A percentile compares a stretch with the other conserved stretches of the same genome.
These are phyloP conservation scores for Monopis laevigella DNA, from an alignment of 2,888 invertebrate genomes.

Conservation along the genomic window DNA sequence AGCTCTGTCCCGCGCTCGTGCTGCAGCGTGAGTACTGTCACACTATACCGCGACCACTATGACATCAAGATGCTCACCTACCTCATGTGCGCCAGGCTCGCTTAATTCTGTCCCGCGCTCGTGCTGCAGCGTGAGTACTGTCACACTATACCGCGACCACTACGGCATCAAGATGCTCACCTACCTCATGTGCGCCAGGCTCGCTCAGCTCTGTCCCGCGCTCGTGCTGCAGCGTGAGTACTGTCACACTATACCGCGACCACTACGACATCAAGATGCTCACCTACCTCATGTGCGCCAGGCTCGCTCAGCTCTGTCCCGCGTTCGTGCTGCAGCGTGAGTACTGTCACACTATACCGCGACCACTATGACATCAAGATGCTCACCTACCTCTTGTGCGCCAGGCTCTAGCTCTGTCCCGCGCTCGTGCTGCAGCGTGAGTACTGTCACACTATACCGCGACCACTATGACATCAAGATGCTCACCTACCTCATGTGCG, in stretches of 20 bases:
- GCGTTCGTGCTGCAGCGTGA: slow-evolving; percentile 92
- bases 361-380: slow-evolving; percentile 97
- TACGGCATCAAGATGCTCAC: slow-evolving; percentile 98
- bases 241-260: slow-evolving; percentile 64
- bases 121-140: slow-evolving; percentile 84
- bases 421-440: slow-evolving; percentile 92
- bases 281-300: slow-evolving; percentile 96
- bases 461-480: too few relatives aligned
- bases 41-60: slow-evolving; percentile 81
- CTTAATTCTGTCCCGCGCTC: slow-evolving; percentile 92
- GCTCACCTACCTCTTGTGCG: slow-evolving; percentile 98
- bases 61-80: slow-evolving; percentile 99
- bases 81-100: slow-evolving; percentile 95
- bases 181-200: slow-evolving; percentile 95
- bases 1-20: slow-evolving; percentile 93
- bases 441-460: slow-evolving; percentile 30
- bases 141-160: slow-evolving; percentile 73
- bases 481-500: too few relatives aligned
- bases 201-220: slow-evolving; percentile 92
- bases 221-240: slow-evolving; percentile 90
- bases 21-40: slow-evolving; percentile 77
- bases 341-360: slow-evolving; percentile 45
- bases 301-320: slow-evolving; percentile 93
- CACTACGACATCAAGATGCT: slow-evolving; percentile 98
- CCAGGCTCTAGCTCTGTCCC: slow-evolving; percentile 91